Evolutionary conservation across 2,113 vertebrate genomes (phyloP), one percentile per base, ranked within the genome.

Genomic region (Serilophus lunatus): DNA sequence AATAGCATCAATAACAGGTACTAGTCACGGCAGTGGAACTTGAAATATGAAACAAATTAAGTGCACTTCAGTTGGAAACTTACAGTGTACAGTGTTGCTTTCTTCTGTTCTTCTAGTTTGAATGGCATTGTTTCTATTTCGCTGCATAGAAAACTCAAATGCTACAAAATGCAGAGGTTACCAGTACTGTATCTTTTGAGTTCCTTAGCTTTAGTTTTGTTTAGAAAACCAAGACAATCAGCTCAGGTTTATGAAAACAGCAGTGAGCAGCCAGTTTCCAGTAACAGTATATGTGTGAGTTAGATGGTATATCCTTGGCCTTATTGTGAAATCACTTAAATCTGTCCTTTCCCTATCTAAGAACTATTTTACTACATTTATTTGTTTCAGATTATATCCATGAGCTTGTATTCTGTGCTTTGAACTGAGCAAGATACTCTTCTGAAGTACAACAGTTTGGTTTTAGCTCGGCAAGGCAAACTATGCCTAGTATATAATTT

Each of bases 221-320:
- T 76, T 88, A 78, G 15, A 70, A 65, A 96, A 88, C 31, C n/a
- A 71, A 93, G 93, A 97, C 88, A 95, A 93, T 97, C 94, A 92
- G 90, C 96, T 97, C 96, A 96, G 97, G 96, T 97, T 94, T 93
- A 82, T 87, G 61, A 77, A 83, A 88, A 92, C 25, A 92, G 88
- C 82, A 76, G 64, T 91, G 88, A 86, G 72, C 93, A 95, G 90
- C 82, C 92, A 60, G 56, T 88, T 97, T 92, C 82, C 76, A 95
- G 92, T 72, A 88, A 89, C 49, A 68, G 50, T 69, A 14, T 70
- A 22, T 70, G 31, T 78, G 76, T 68, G 88, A 61, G 61, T 81
- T 88, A 71, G 90, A 36, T 78, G 63, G 51, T 86, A 74, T 82
- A 91, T 84, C 50, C 71, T 96, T 95, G 69, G 95, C 93, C 88